These are phyloP conservation scores for Elephantulus edwardii DNA, from an alignment of 2,113 vertebrate genomes.

Conservation along the genomic window DNA sequence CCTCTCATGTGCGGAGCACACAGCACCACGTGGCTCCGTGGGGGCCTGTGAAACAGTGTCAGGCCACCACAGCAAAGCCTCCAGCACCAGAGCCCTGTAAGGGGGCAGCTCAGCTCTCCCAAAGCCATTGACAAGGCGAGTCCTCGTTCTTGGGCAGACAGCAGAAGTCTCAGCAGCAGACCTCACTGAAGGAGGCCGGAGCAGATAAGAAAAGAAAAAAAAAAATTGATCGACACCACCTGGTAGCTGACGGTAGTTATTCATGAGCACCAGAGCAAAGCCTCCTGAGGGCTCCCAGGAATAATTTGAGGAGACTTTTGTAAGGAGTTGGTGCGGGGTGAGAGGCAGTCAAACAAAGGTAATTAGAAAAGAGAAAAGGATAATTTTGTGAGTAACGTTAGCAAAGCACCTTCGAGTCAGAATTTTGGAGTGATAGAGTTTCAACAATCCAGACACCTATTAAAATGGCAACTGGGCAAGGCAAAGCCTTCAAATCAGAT, in stretches of 20 bases:
- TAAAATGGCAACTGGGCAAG: background rate
- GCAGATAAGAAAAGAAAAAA: slow-evolving; percentile 2
- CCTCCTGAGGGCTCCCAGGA: slow-evolving; percentile 17
- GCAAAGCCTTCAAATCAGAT: background rate
- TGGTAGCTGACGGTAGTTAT: slow-evolving; percentile 46
- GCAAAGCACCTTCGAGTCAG: slow-evolving; percentile 9
- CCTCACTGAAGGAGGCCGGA: slow-evolving; percentile 5
- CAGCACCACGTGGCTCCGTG: rapidly evolving
- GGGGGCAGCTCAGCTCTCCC: background rate
- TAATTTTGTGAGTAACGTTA: background rate
- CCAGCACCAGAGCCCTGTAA: background rate
- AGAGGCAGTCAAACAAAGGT: background rate
- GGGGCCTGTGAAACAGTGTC: background rate
- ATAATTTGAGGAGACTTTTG: slow-evolving; percentile 29
- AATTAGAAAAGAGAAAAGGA: background rate
- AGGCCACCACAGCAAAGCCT: background rate
- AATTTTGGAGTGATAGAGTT: background rate
- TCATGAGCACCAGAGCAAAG: background rate
- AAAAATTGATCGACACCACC: slow-evolving; percentile 44
- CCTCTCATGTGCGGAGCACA: background rate
- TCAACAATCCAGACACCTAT: background rate
- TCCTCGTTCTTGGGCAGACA: background rate
- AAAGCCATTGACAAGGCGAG: slow-evolving; percentile 4
- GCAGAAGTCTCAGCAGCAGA: slow-evolving; percentile 16
- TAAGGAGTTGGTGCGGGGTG: background rate